Conservation (phyloP, 2,113 vertebrate species). For the Sphaerodactylus townsendi region DNA sequence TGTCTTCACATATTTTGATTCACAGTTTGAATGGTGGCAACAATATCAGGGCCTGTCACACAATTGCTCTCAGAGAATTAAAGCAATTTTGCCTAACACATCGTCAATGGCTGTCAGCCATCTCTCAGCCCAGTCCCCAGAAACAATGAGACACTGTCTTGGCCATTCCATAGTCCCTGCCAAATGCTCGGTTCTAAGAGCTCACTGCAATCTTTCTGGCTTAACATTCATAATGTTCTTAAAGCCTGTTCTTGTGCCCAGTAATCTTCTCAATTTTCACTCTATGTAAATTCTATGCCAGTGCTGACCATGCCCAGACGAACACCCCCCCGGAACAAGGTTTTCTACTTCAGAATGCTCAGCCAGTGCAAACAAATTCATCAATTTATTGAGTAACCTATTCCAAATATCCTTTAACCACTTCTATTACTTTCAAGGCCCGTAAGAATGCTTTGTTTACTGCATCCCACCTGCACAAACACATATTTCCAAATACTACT, state of each 20-base stretch:
- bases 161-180: constrained; percentile 53
- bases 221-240: constrained; percentile 27
- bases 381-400: constrained; percentile 50
- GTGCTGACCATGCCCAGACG: constrained; percentile 56
- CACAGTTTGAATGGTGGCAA: constrained; percentile 31
- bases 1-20: neutral
- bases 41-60: neutral
- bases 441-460: constrained; percentile 47
- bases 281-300: constrained; percentile 55
- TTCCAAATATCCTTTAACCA: constrained; percentile 58
- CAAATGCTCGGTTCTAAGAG: constrained; percentile 60
- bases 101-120: constrained; percentile 66
- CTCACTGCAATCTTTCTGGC: constrained; percentile 14
- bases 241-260: constrained; percentile 32
- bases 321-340: constrained; percentile 56
- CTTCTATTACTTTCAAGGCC: constrained; percentile 40
- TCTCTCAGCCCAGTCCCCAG: constrained; percentile 53
- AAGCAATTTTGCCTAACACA: constrained; percentile 3
- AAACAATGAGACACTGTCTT: constrained; percentile 52
- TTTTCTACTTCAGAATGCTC: constrained; percentile 5
- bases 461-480: constrained; percentile 30
- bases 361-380: constrained; percentile 58
- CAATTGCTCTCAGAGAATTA: neutral
- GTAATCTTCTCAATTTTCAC: constrained; percentile 60
- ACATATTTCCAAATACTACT: constrained; percentile 28